phyloP scores from a whole-genome alignment of 2,113 vertebrate genomes.

The Podarcis cretensis region DNA sequence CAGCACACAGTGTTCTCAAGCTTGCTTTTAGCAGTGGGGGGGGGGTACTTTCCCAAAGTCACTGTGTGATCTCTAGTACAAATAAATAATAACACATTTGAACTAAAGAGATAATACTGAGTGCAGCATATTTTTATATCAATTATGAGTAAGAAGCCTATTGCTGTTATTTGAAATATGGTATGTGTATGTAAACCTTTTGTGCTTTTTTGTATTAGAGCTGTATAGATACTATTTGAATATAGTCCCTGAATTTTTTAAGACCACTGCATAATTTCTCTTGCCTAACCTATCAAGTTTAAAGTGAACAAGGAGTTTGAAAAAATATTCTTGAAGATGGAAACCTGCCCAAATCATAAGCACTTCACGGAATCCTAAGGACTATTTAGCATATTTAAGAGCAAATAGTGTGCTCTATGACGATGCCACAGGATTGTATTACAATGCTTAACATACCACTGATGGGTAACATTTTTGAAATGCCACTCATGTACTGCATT shows the following conservation, averaged over 20 bases:
- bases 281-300: neutral
- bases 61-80: neutral
- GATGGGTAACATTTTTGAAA: neutral
- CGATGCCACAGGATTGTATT: neutral
- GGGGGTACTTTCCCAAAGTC: neutral
- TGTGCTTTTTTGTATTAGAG: no score
- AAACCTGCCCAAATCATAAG: neutral
- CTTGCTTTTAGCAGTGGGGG: neutral
- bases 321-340: neutral
- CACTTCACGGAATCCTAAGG: no score
- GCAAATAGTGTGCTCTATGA: neutral
- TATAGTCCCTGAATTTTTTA: neutral
- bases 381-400: no score
- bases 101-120: neutral
- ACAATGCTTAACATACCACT: neutral
- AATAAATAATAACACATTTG: neutral
- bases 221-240: no score
- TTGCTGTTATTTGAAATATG: neutral
- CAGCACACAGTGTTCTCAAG: neutral
- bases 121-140: neutral
- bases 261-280: neutral
- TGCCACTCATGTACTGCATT: neutral
- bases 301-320: neutral
- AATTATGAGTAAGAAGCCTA: neutral
- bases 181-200: no score